Evolutionary conservation across 2,888 invertebrate genomes (phyloP).

Genomic region (Busseola fusca): DNA sequence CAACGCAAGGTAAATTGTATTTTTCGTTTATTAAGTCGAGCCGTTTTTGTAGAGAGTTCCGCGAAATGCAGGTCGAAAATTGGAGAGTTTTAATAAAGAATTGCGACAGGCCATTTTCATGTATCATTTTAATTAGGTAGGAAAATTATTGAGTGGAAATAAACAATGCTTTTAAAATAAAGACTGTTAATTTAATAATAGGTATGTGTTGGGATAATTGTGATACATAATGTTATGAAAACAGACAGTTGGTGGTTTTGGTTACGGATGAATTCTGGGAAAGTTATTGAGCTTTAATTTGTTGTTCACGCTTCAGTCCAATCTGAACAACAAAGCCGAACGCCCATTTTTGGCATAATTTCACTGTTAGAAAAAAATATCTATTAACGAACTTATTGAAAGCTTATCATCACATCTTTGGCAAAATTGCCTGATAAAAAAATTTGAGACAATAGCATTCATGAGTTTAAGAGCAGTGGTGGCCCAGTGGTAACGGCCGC

Average conservation of each 20-base stretch:
- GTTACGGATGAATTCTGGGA: slow-evolving; percentile 5
- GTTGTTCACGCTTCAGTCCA: neutral
- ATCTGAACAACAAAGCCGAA: neutral
- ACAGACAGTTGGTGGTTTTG: neutral
- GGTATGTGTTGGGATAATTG: slow-evolving; percentile 20
- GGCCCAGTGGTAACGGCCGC: no score
- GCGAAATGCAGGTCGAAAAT: slow-evolving; percentile 23
- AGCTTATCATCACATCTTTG: neutral
- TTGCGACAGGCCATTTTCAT: slow-evolving; percentile 12
- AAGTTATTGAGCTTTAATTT: neutral
- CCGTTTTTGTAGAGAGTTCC: slow-evolving; percentile 27
- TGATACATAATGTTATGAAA: slow-evolving; percentile 15
- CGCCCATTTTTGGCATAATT: neutral
- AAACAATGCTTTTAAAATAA: slow-evolving; percentile 18
- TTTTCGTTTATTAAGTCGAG: slow-evolving; percentile 51
- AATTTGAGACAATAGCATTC: neutral
- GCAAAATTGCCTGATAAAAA: neutral
- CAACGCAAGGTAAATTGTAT: slow-evolving; percentile 55
- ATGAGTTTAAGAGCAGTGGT: neutral
- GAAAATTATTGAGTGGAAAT: slow-evolving; percentile 13
- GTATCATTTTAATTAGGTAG: slow-evolving; percentile 23
- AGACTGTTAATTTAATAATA: slow-evolving; percentile 19
- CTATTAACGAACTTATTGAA: neutral
- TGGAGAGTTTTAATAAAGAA: slow-evolving; percentile 24
- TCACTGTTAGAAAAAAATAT: neutral